Evolutionary conservation across 2,888 invertebrate species (phyloP).

Genomic region (Lapara coniferarum): DNA sequence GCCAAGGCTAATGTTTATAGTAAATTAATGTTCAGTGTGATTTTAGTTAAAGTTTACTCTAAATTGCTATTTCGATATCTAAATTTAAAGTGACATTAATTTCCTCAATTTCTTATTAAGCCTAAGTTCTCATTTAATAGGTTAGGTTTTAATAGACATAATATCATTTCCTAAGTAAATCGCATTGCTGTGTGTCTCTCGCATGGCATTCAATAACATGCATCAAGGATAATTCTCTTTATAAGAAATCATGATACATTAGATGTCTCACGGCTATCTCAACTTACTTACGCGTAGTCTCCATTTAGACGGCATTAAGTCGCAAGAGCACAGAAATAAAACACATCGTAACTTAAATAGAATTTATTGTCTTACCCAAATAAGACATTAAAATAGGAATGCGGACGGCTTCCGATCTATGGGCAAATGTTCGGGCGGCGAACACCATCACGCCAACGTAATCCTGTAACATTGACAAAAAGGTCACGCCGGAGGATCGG

Average conservation of each 20-base stretch:
- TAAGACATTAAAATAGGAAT: conserved; percentile 70
- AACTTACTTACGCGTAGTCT: background rate
- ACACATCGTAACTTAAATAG: conserved; percentile 59
- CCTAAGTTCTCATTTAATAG: too few species aligned
- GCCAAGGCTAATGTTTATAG: background rate
- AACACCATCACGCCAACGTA: conserved; percentile 68
- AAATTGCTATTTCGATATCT: background rate
- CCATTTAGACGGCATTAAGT: conserved; percentile 17
- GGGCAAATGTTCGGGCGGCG: conserved; percentile 35
- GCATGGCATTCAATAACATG: conserved; percentile 38
- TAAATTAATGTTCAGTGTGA: background rate
- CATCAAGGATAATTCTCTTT: background rate
- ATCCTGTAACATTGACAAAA: conserved; percentile 79
- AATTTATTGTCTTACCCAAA: conserved; percentile 75
- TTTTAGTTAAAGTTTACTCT: background rate
- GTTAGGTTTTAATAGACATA: too few species aligned
- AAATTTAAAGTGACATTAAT: background rate
- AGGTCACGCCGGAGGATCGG: conserved; percentile 72
- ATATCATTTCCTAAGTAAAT: conserved; percentile 21
- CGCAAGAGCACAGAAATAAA: conserved; percentile 65
- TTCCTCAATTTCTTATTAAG: background rate
- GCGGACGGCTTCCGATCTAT: conserved; percentile 70
- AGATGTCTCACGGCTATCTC: background rate
- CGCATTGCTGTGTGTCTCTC: conserved; percentile 38
- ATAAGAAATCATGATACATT: background rate